A percentile compares a stretch with the other conserved stretches of the same genome.
Evolutionary conservation across 2,888 invertebrate species (phyloP).

Genomic region (Trachelus iudaicus): DNA sequence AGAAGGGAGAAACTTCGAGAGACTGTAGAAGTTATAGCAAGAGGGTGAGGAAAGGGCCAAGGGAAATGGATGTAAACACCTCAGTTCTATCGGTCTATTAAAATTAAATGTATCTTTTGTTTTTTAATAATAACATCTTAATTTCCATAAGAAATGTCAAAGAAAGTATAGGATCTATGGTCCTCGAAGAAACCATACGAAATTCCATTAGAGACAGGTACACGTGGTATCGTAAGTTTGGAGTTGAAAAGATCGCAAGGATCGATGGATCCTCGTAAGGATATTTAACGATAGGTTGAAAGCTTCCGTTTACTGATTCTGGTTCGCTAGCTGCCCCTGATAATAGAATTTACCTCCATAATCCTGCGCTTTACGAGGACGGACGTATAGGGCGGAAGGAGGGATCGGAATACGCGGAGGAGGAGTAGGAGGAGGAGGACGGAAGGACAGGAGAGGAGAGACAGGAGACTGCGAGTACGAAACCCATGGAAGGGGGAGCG

Average conservation of each 20-base stretch:
- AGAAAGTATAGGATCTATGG: background rate
- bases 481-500: constrained; percentile 28
- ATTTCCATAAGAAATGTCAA: background rate
- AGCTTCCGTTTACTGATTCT: constrained; percentile 53
- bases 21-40: background rate
- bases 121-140: background rate
- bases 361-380: constrained; percentile 57
- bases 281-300: constrained; percentile 51
- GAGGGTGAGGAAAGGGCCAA: constrained; percentile 20
- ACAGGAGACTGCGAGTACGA: background rate
- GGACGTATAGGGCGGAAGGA: constrained; percentile 14
- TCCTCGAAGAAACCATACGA: background rate
- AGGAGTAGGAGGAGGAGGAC: constrained; percentile 8
- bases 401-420: background rate
- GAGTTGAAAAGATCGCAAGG: background rate
- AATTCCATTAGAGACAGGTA: background rate
- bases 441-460: background rate
- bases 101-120: constrained; percentile 42
- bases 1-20: background rate
- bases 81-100: constrained; percentile 52
- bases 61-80: constrained; percentile 30
- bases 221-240: background rate
- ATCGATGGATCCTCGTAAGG: background rate
- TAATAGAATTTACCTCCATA: constrained; percentile 59
- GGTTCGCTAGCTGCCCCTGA: constrained; percentile 46